Percentiles rank a stretch among this genome's conserved stretches.
These are phyloP conservation scores for Lindbergichthys nudifrons DNA, from an alignment of 2,797 vertebrate species.

Conservation along the genomic window DNA sequence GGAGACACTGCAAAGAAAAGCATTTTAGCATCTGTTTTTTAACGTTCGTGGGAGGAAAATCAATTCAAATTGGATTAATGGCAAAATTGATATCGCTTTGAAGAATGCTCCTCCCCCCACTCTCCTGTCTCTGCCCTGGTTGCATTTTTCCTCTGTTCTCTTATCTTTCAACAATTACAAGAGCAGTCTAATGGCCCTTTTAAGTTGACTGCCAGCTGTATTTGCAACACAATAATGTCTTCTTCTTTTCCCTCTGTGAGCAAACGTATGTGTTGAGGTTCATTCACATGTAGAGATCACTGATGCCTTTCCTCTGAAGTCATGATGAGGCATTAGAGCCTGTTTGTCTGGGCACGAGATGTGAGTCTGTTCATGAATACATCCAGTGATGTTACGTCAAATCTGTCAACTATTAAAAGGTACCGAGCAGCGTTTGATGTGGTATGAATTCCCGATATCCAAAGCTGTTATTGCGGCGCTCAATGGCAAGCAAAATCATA, in stretches of 20 bases:
- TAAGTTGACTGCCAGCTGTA: constrained; percentile 85
- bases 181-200: constrained; percentile 84
- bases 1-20: constrained; percentile 72
- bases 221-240: constrained; percentile 76
- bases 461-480: constrained; percentile 30
- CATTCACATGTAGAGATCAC: constrained; percentile 60
- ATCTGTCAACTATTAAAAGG: constrained; percentile 72
- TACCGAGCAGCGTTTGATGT: constrained; percentile 64
- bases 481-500: constrained; percentile 25
- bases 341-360: constrained; percentile 76
- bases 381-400: constrained; percentile 67
- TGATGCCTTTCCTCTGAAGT: constrained; percentile 79
- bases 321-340: constrained; percentile 69
- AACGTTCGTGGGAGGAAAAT: constrained; percentile 72
- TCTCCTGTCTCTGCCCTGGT: constrained; percentile 67
- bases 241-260: constrained; percentile 81
- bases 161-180: constrained; percentile 86
- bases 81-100: constrained; percentile 87
- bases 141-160: constrained; percentile 80
- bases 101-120: constrained; percentile 65
- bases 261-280: constrained; percentile 66
- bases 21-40: constrained; percentile 82
- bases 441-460: constrained; percentile 52
- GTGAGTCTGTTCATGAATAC: constrained; percentile 55
- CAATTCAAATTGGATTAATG: constrained; percentile 85